These are phyloP conservation scores for Lagopus muta DNA, from an alignment of 2,113 vertebrate species.

Conservation along the genomic window DNA sequence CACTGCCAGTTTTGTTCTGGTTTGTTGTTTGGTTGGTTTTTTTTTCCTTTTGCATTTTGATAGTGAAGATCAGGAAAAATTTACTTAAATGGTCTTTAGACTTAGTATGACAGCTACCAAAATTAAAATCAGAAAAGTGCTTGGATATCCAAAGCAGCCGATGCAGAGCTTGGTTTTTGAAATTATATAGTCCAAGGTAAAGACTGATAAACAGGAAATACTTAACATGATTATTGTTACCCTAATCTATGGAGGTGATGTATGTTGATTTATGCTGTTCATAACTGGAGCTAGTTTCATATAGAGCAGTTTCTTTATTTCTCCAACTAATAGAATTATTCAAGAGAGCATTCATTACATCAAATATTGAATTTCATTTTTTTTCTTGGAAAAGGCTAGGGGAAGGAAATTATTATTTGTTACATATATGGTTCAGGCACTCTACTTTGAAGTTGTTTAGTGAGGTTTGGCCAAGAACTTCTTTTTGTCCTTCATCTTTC, in stretches of 20 bases:
- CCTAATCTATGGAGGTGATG: background rate
- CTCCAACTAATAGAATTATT: background rate
- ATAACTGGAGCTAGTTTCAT: background rate
- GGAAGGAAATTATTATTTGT: background rate
- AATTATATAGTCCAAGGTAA: background rate
- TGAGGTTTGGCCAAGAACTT: background rate
- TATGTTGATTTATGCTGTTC: background rate
- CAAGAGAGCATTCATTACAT: background rate
- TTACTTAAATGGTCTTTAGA: background rate
- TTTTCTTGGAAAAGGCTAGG: background rate
- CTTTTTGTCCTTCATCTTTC: background rate
- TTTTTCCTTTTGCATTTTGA: background rate
- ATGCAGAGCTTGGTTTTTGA: background rate
- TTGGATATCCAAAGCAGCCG: background rate
- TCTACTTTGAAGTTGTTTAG: background rate
- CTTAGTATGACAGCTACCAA: background rate
- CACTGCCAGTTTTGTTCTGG: fast-evolving
- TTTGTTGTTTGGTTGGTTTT: background rate
- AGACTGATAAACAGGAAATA: background rate
- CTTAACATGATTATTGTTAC: background rate
- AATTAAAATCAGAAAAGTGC: background rate
- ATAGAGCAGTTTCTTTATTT: background rate
- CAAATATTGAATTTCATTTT: background rate
- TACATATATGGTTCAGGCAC: background rate
- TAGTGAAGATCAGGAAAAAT: background rate